phyloP scores from a whole-genome alignment of 2,797 vertebrate species.

The Alectoris magna region DNA sequence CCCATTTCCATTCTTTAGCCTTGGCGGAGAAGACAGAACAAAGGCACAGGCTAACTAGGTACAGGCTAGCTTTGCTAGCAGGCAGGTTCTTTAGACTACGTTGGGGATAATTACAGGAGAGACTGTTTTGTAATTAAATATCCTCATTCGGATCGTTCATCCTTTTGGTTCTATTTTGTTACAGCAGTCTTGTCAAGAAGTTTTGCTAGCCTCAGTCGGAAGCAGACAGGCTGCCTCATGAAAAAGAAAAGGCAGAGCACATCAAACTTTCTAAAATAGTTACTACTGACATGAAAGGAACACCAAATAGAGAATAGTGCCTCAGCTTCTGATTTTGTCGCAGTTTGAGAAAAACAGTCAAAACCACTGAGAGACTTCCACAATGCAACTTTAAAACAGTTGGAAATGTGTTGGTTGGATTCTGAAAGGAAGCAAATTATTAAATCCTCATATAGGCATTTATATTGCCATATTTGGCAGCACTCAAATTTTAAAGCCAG shows the following conservation, averaged over 20 bases:
- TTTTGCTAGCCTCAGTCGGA: constrained; percentile 27
- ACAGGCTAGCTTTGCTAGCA: background rate
- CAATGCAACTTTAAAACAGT: background rate
- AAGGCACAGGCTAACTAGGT: background rate
- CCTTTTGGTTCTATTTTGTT: background rate
- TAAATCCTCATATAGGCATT: background rate
- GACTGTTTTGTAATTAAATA: background rate
- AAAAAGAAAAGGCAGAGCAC: constrained; percentile 27
- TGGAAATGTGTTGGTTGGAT: background rate
- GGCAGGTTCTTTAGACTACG: background rate
- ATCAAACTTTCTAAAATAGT: constrained; percentile 18
- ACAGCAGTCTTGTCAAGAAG: background rate
- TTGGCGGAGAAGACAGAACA: background rate
- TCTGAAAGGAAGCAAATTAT: background rate
- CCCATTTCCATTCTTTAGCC: background rate
- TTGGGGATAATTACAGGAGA: background rate
- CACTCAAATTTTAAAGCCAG: background rate
- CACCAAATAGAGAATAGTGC: constrained; percentile 26
- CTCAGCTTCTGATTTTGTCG: constrained; percentile 15
- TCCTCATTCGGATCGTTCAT: background rate
- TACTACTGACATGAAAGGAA: constrained; percentile 40
- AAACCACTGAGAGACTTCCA: background rate
- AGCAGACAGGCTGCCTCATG: background rate
- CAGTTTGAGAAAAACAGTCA: constrained; percentile 13
- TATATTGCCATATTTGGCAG: background rate